These are phyloP conservation scores for Carassius gibelio DNA, from an alignment of 2,113 vertebrate species.

Conservation along the genomic window DNA sequence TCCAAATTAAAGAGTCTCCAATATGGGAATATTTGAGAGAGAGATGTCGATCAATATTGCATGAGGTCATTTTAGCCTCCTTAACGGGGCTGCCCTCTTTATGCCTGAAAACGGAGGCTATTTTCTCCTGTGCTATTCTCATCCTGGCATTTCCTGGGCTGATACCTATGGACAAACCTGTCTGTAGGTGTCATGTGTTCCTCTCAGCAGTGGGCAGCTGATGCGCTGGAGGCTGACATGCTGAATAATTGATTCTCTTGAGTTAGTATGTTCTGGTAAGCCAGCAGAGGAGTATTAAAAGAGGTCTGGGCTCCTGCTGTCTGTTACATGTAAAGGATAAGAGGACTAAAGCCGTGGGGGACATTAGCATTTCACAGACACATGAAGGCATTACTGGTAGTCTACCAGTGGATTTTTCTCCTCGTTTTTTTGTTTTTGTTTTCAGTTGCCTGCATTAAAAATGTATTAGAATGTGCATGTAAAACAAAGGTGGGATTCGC, in stretches of 20 bases:
- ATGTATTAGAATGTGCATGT: not conserved
- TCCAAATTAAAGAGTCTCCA: constrained; percentile 2
- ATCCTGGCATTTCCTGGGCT: constrained; percentile 38
- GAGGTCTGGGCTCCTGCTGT: constrained; percentile 11
- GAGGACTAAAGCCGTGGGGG: constrained; percentile 9
- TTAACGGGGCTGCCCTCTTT: not conserved
- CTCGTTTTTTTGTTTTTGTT: not conserved
- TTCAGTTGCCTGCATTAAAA: not conserved
- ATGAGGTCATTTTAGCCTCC: constrained; percentile 21
- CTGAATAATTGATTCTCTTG: constrained; percentile 40
- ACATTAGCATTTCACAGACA: constrained; percentile 60
- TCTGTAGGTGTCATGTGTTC: not conserved
- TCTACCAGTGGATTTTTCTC: constrained; percentile 41
- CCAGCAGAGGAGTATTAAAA: not conserved
- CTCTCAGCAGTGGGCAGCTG: not conserved
- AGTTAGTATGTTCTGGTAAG: constrained; percentile 16
- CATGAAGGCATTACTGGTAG: constrained; percentile 40
- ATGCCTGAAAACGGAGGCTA: constrained; percentile 44
- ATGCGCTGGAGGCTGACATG: not conserved
- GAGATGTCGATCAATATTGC: constrained; percentile 38
- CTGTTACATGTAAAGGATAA: not conserved
- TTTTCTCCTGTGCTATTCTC: constrained; percentile 41
- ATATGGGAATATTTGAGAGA: constrained; percentile 29
- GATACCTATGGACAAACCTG: constrained; percentile 9
- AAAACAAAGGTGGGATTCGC: constrained; percentile 29